Evolutionary conservation across 2,797 vertebrate species (phyloP).

Genomic region (Cirrhinus molitorella): DNA sequence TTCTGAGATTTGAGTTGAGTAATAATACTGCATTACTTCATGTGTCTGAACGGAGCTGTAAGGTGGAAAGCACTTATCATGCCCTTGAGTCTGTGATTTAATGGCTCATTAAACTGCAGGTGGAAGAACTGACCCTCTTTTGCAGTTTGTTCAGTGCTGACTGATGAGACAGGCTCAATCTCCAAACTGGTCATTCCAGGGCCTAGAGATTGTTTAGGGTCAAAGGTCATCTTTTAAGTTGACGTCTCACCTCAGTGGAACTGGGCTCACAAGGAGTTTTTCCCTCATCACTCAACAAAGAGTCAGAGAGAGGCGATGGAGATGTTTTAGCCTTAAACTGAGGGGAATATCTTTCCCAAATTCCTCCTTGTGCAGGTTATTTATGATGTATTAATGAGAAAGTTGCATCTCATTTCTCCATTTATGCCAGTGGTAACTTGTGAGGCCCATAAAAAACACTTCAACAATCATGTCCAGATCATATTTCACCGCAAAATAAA

Average conservation of each 20-base stretch:
- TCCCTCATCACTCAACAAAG: slow-evolving; percentile 37
- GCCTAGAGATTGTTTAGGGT: slow-evolving; percentile 43
- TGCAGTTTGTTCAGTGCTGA: slow-evolving; percentile 41
- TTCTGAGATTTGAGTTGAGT: background rate
- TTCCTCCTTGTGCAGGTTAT: background rate
- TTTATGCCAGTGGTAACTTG: background rate
- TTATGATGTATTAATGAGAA: background rate
- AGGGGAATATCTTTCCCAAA: background rate
- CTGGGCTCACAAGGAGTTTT: background rate
- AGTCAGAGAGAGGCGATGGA: slow-evolving; percentile 22
- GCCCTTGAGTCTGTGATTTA: background rate
- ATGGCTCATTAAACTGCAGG: slow-evolving; percentile 38
- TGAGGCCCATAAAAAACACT: background rate
- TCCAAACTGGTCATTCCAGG: slow-evolving; percentile 28
- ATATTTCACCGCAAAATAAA: background rate
- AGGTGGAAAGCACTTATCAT: slow-evolving; percentile 42
- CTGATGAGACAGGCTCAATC: slow-evolving; percentile 27
- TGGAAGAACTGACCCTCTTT: slow-evolving; percentile 43
- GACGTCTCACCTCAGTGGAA: slow-evolving; percentile 32
- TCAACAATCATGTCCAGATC: background rate
- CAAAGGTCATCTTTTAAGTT: slow-evolving; percentile 54
- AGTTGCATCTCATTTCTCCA: background rate
- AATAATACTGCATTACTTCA: no score
- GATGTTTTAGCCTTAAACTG: background rate
- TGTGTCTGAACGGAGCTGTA: slow-evolving; percentile 3